phyloP scores from a whole-genome alignment of 2,113 vertebrate species.

The Xenopus borealis region DNA sequence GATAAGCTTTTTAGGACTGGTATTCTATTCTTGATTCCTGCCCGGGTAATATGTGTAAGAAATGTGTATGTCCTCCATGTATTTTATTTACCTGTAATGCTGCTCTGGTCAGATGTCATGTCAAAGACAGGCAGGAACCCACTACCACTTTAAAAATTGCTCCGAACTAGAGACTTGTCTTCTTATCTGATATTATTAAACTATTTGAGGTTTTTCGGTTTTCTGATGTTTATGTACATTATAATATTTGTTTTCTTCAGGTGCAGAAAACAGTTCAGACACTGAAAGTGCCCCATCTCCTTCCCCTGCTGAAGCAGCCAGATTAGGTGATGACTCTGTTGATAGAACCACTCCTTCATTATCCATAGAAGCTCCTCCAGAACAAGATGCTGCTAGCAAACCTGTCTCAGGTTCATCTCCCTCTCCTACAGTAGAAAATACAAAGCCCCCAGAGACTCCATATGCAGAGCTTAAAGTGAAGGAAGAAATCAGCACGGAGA shows the following conservation, averaged over 20 bases:
- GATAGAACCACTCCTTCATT: conserved; percentile 62
- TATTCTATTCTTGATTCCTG: too few relatives aligned
- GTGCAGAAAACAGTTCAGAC: conserved; percentile 95
- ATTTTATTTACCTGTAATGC: too few relatives aligned
- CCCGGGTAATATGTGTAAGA: too few relatives aligned
- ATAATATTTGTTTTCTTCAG: conserved; percentile 43
- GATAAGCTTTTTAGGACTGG: too few relatives aligned
- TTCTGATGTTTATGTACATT: too few relatives aligned
- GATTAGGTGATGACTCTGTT: conserved; percentile 69
- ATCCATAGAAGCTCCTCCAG: conserved; percentile 53
- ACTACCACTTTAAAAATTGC: too few relatives aligned
- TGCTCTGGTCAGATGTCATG: too few relatives aligned
- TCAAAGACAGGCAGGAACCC: too few relatives aligned
- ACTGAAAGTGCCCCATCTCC: conserved; percentile 97
- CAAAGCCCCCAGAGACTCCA: conserved; percentile 69
- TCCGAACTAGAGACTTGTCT: too few relatives aligned
- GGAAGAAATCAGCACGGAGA: conserved; percentile 74
- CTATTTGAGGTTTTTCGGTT: too few relatives aligned
- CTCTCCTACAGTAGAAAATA: conserved; percentile 50
- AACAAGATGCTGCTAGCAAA: conserved; percentile 64
- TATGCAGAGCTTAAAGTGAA: conserved; percentile 73
- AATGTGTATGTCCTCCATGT: too few relatives aligned
- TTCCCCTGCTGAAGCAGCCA: conserved; percentile 81
- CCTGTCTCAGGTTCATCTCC: conserved; percentile 55
- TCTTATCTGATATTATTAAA: too few relatives aligned